Conservation (phyloP, 2,797 vertebrate genomes). For the Poeciliopsis infans region DNA sequence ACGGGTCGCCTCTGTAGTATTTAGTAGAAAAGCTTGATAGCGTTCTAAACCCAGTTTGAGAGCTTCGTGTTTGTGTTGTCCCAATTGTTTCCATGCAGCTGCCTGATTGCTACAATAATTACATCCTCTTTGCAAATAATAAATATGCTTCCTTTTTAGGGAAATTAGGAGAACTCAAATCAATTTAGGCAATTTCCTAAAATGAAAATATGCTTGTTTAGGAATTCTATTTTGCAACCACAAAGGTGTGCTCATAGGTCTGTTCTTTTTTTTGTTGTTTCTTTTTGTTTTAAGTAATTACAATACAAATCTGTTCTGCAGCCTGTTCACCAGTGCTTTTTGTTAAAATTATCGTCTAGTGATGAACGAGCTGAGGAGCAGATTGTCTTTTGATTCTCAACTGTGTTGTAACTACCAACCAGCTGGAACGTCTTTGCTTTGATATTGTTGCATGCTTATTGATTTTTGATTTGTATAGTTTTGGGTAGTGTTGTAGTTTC, state of each 20-base stretch:
- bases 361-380: conserved; percentile 50
- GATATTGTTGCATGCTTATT: conserved; percentile 23
- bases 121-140: conserved; percentile 1
- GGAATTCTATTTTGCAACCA: conserved; percentile 8
- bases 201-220: not conserved
- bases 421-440: conserved; percentile 44
- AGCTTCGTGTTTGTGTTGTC: not conserved
- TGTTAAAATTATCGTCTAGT: conserved; percentile 51
- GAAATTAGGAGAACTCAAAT: conserved; percentile 18
- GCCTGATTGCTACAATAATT: conserved; percentile 3
- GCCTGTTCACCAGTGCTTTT: conserved; percentile 35
- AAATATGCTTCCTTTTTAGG: conserved; percentile 6
- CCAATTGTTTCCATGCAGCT: conserved; percentile 3
- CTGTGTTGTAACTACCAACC: conserved; percentile 9
- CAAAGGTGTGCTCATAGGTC: conserved; percentile 19
- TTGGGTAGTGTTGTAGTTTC: conserved; percentile 11
- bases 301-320: conserved; percentile 43
- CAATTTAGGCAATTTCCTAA: conserved; percentile 34
- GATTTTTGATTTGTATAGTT: conserved; percentile 41
- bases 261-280: conserved; percentile 24
- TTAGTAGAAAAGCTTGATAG: conserved; percentile 8
- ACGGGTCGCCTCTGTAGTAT: conserved; percentile 40
- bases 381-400: conserved; percentile 50
- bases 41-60: not conserved
- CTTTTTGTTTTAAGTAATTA: conserved; percentile 40